Conservation (phyloP, 2,113 vertebrate species). For the Platanista minor region DNA sequence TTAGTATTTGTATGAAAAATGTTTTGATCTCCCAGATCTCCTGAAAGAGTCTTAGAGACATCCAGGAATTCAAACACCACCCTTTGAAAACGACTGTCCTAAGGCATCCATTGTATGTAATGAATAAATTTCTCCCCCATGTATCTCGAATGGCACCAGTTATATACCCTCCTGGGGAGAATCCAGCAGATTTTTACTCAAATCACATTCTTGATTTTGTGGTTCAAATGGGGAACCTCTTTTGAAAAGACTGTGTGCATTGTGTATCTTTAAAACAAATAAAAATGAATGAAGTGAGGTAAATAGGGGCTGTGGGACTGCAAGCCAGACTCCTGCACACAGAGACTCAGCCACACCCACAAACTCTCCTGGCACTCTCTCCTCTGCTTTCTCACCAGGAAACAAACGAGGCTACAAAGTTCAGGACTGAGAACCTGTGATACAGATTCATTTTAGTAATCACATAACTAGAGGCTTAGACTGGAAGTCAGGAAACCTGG, state of each 20-base stretch:
- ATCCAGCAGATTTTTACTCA: background rate
- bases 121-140: background rate
- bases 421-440: background rate
- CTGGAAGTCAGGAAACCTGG: background rate
- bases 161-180: background rate
- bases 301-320: background rate
- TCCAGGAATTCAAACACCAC: background rate
- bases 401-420: background rate
- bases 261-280: background rate
- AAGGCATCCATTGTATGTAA: background rate
- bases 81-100: background rate
- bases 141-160: background rate
- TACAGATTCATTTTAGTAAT: background rate
- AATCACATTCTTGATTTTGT: background rate
- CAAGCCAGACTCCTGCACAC: background rate
- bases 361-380: background rate
- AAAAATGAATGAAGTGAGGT: background rate
- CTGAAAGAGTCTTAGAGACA: background rate
- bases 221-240: background rate
- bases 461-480: background rate
- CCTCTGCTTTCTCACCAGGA: background rate
- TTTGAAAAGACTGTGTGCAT: background rate
- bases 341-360: background rate
- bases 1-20: background rate
- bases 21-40: background rate